Base-by-base conservation (phyloP, 2,888 invertebrate genomes). In the Nezara viridula region DNA sequence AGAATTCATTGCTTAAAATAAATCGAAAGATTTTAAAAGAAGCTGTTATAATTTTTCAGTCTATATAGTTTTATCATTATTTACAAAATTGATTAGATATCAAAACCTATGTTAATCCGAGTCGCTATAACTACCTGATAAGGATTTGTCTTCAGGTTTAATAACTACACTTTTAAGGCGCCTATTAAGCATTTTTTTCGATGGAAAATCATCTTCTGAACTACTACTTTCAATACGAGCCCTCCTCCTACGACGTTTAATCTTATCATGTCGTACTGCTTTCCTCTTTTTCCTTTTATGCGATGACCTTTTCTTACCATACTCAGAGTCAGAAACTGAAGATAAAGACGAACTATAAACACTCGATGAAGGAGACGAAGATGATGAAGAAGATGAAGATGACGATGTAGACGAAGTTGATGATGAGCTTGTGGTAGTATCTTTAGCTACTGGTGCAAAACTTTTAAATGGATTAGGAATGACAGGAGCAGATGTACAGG, bases 231-330 rank as follows among this genome's bases (percentile, higher is more conserved):
- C 81, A 4, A 81, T 10, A 14, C n/a, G 24, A 2, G 7, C 10
- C 44, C 81, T 81, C 44, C 81, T 81, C n/a, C 81, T 44, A 14
- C 44, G 81, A n/a, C 81, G 81, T 47, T 81, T 81, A 10, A 47
- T 16, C 14, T n/a, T 40, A 44, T 81, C 81, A 24, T 10, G 81
- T 12, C 44, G 24, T 3, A 81, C 12, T 81, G 44, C n/a, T 81
- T 81, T 81, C 44, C 81, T 81, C n/a, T 47, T 81, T 44, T 81
- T 81, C 21, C 81, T 81, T n/a, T 81, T 81, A 9, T 81, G 81
- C 9, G 81, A 81, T n/a, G 44, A n/a, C 44, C 21, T 81, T 81
- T 81, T 81, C 32, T 47, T 81, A 44, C 44, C 81, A n/a, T 44
- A 81, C n/a, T 81, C 81, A 0, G 81, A 81, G 14, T 81, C 81